These are phyloP conservation scores for Mus caroli DNA, from an alignment of 2,797 vertebrate species.

Conservation along the genomic window DNA sequence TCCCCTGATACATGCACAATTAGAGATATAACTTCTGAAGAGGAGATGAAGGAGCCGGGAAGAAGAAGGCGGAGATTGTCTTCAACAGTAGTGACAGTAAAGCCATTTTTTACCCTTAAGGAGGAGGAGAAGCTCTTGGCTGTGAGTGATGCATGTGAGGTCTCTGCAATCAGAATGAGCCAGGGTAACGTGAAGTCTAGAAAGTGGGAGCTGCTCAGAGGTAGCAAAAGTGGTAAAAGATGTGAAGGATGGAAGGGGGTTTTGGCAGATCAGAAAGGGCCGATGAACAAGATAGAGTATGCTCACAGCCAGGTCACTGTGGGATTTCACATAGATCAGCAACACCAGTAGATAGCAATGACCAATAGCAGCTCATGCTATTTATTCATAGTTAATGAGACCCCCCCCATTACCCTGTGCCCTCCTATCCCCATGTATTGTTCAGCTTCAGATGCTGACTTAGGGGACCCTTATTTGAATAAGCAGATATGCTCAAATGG, in stretches of 20 bases:
- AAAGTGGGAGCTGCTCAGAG: neutral
- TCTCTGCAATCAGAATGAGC: neutral
- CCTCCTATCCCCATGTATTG: neutral
- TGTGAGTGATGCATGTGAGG: neutral
- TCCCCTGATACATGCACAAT: neutral
- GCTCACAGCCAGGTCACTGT: neutral
- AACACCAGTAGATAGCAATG: neutral
- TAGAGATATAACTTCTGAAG: neutral
- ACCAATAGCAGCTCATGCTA: neutral
- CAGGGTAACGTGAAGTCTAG: neutral
- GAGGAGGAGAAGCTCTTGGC: no score
- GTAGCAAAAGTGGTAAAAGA: neutral
- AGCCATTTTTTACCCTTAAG: neutral
- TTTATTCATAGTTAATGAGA: neutral
- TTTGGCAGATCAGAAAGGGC: neutral
- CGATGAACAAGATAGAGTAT: neutral
- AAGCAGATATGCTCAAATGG: neutral
- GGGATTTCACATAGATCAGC: neutral
- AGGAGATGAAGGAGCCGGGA: neutral
- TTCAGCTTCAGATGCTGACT: neutral
- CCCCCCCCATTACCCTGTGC: no score
- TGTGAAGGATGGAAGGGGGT: neutral
- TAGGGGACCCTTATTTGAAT: neutral
- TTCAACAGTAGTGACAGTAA: accelerated
- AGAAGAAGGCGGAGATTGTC: neutral